Base-by-base conservation (phyloP, 2,113 vertebrate species). In the Dipodomys merriami region DNA sequence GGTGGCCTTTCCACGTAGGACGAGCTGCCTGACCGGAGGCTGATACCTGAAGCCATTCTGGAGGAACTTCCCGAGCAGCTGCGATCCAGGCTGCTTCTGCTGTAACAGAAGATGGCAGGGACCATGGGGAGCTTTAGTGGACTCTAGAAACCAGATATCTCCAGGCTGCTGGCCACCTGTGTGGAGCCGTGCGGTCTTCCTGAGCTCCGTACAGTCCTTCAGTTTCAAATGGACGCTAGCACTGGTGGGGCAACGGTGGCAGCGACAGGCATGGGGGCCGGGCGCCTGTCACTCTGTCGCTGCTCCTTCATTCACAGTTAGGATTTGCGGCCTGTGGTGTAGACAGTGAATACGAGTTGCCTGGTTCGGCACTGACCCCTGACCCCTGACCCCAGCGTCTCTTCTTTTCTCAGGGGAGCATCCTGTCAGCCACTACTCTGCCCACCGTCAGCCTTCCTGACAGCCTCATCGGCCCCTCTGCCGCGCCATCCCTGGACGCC, bases 391-490 rank as follows among this genome's bases (percentile, higher is more conserved):
- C 25, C 16, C 10, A 53, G 35, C 1, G 0, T 27, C 10, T n/a
- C 0, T 84, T 95, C 97, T 44, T 91, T 62, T 96, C 94, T 49
- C 96, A 99, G 99, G 97, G 97, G 91, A 92, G 98, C 95, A 95
- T 98, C 92, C 98, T 98, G 93, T 97, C 99, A 0, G 80, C 97
- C 0, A 12, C 93, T 5, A 30, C 97, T 0, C 88, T 98, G 82
- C 96, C 98, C 80, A 94, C 97, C 0, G 97, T 95, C 84, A 98
- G 84, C 94, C 96, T 98, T 82, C 93, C 96, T 0, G 98, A 98
- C 0, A 97, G 96, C 89, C 97, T 98, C 81, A 98, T 99, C 6
- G 53, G 96, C 8, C 95, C 98, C 44, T 94, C 99, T 0, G 91
- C 96, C 25, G 95, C 97, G 49, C 15, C 98, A n/a, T 89, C 98